A percentile compares a stretch with the other conserved stretches of the same genome.
These are phyloP conservation scores for Cyaniris semiargus DNA, from an alignment of 2,888 invertebrate genomes.

Conservation along the genomic window DNA sequence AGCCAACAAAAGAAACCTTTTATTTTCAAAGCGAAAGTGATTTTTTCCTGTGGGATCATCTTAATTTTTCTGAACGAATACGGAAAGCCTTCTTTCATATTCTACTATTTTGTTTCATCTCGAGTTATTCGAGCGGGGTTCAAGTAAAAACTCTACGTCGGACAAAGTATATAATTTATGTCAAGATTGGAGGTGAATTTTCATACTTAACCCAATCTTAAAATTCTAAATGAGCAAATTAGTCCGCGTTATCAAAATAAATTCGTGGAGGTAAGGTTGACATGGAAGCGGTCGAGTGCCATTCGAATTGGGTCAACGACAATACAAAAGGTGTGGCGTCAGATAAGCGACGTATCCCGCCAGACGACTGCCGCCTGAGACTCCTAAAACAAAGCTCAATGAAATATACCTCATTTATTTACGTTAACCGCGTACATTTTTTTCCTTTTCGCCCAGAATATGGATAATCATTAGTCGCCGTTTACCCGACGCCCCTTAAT, in stretches of 20 bases:
- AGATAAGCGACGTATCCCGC: constrained; percentile 75
- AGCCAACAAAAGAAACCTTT: not conserved
- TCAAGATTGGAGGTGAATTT: not conserved
- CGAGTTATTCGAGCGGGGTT: not conserved
- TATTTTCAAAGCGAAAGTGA: not conserved
- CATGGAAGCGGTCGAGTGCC: constrained; percentile 61
- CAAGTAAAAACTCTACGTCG: not conserved
- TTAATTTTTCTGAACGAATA: constrained; percentile 1
- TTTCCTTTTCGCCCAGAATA: constrained; percentile 50
- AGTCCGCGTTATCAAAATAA: constrained; percentile 33
- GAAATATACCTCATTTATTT: constrained; percentile 72
- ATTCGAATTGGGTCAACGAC: constrained; percentile 77
- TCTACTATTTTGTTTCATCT: not conserved
- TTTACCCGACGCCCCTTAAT: constrained; percentile 72
- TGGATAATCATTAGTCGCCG: constrained; percentile 73
- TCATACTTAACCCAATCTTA: constrained; percentile 40
- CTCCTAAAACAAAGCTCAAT: constrained; percentile 72
- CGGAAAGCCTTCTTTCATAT: not conserved
- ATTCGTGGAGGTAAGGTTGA: constrained; percentile 61
- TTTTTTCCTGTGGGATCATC: not conserved
- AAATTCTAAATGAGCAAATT: constrained; percentile 33
- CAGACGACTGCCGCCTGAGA: constrained; percentile 69
- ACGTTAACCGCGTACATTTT: constrained; percentile 48
- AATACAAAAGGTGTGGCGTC: constrained; percentile 75
- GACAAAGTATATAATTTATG: not conserved